Evolutionary conservation across 2,888 invertebrate genomes (phyloP).

Genomic region (Eupithecia subfuscata): DNA sequence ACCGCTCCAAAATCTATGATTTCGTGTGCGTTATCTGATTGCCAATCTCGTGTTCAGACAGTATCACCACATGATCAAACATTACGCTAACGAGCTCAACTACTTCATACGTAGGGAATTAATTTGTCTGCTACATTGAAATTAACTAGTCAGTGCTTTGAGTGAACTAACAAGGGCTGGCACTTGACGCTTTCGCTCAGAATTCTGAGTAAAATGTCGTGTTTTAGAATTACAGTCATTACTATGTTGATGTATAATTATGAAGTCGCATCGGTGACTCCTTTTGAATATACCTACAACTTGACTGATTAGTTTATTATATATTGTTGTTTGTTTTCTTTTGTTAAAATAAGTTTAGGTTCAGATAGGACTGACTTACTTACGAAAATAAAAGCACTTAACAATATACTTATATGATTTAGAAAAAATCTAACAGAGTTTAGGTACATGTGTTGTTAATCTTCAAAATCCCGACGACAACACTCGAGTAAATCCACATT

Average conservation of each 20-base stretch:
- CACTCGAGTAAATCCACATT: too few species aligned
- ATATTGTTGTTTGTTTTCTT: too few species aligned
- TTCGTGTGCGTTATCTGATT: constrained; percentile 8
- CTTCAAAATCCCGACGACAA: too few species aligned
- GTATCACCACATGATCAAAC: constrained; percentile 57
- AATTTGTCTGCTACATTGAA: constrained; percentile 46
- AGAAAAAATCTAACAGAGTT: too few species aligned
- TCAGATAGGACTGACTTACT: too few species aligned
- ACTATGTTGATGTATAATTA: constrained; percentile 6
- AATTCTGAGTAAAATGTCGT: constrained; percentile 17
- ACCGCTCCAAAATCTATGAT: not conserved
- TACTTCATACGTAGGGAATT: constrained; percentile 60
- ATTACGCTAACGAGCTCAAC: constrained; percentile 62
- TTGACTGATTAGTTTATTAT: too few species aligned
- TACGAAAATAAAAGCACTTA: too few species aligned
- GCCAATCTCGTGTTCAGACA: constrained; percentile 54
- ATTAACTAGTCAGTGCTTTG: constrained; percentile 39
- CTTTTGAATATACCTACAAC: too few species aligned
- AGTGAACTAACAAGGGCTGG: constrained; percentile 32
- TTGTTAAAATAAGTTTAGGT: too few species aligned
- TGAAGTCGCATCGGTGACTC: too few species aligned
- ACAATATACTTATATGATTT: too few species aligned
- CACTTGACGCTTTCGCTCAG: constrained; percentile 25
- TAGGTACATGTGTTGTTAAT: too few species aligned
- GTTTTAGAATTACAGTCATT: not conserved